Conservation (phyloP, 2,888 invertebrate genomes). For the Troglohyphantes excavatus region DNA sequence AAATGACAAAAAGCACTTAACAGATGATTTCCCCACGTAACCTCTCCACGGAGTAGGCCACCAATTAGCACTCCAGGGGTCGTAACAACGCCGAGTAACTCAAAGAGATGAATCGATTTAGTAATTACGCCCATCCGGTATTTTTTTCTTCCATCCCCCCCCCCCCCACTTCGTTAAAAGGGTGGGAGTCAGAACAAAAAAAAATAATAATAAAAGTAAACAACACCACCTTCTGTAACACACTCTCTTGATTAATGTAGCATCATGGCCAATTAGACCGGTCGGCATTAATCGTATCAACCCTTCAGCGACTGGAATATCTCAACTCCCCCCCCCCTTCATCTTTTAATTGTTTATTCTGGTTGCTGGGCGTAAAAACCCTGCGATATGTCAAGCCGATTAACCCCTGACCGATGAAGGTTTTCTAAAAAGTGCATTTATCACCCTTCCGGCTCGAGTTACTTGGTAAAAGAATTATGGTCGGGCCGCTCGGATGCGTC, state of each 20-base stretch:
- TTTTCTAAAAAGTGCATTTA: slow-evolving; percentile 44
- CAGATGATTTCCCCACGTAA: background rate
- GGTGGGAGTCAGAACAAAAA: background rate
- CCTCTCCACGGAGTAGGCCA: background rate
- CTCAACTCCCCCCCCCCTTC: background rate
- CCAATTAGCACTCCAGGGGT: slow-evolving; percentile 36
- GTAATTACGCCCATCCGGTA: slow-evolving; percentile 53
- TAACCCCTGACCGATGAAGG: slow-evolving; percentile 70
- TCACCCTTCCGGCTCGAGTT: background rate
- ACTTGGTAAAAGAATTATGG: slow-evolving; percentile 21
- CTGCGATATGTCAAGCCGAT: slow-evolving; percentile 61
- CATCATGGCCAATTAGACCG: slow-evolving; percentile 72
- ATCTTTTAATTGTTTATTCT: slow-evolving; percentile 71
- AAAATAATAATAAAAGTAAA: slow-evolving; percentile 24
- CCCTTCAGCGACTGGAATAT: slow-evolving; percentile 23
- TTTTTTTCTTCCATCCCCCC: slow-evolving; percentile 42
- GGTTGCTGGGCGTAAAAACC: slow-evolving; percentile 37
- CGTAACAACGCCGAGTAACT: background rate
- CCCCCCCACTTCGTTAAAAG: slow-evolving; percentile 38
- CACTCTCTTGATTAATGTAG: slow-evolving; percentile 65
- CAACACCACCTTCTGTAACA: slow-evolving; percentile 38
- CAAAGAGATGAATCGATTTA: slow-evolving; percentile 63
- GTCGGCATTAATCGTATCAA: slow-evolving; percentile 67
- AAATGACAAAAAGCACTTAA: slow-evolving; percentile 5
- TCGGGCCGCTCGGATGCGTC: background rate